These are phyloP conservation scores for Chaetodon trifascialis DNA, from an alignment of 2,113 vertebrate species.

Conservation along the genomic window DNA sequence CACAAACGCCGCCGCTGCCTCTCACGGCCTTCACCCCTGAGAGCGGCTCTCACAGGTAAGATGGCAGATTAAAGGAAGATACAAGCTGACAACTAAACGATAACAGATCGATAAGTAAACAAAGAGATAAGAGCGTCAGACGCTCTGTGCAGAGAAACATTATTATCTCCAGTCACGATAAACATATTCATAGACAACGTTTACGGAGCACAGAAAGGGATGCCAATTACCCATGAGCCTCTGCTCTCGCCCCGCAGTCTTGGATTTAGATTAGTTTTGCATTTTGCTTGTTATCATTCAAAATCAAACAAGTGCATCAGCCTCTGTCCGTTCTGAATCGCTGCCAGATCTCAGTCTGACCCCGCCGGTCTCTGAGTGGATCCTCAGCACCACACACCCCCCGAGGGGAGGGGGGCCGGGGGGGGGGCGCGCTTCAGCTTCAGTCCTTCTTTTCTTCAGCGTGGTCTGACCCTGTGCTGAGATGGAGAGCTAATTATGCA, in stretches of 20 bases:
- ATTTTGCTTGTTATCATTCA: constrained; percentile 56
- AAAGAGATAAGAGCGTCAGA: constrained; percentile 4
- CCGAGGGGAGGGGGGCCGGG: constrained; percentile 15
- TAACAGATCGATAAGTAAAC: constrained; percentile 6
- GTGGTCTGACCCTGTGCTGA: constrained; percentile 50
- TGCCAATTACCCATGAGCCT: constrained; percentile 58
- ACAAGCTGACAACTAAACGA: not conserved
- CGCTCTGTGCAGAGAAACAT: not conserved
- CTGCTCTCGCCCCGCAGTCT: constrained; percentile 24
- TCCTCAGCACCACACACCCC: constrained; percentile 30
- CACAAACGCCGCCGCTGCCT: constrained; percentile 20
- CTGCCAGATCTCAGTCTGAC: constrained; percentile 56
- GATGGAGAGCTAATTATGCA: constrained; percentile 64
- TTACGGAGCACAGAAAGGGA: constrained; percentile 21
- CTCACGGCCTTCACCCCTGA: not conserved
- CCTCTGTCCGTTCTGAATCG: constrained; percentile 48
- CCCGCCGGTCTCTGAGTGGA: constrained; percentile 24
- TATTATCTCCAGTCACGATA: constrained; percentile 9
- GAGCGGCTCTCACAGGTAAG: not conserved
- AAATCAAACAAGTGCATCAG: constrained; percentile 60
- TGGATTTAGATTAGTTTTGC: constrained; percentile 45
- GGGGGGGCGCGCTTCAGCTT: not conserved
- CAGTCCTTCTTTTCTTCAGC: constrained; percentile 18
- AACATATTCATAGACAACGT: constrained; percentile 43
- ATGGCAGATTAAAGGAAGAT: constrained; percentile 15